phyloP scores from a whole-genome alignment of 2,888 invertebrate species.

The Drosophila cognata region DNA sequence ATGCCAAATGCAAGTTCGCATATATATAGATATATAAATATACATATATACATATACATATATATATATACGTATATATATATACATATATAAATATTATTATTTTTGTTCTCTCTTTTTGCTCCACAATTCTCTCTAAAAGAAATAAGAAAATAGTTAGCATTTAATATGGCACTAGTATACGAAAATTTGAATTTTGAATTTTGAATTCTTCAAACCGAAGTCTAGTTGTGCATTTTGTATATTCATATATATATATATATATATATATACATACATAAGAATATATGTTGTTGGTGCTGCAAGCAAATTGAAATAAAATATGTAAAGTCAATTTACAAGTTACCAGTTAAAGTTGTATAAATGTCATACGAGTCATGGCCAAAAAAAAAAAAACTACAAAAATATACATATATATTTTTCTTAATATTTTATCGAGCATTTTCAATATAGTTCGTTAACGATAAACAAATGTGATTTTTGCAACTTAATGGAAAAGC shows the following conservation, averaged over 20 bases:
- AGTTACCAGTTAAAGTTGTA: conserved; percentile 61
- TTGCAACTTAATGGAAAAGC: conserved; percentile 22
- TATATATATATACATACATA: conserved; percentile 22
- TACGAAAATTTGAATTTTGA: conserved; percentile 67
- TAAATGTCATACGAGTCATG: conserved; percentile 56
- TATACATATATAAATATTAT: conserved; percentile 4
- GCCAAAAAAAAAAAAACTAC: conserved; percentile 43
- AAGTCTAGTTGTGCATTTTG: conserved; percentile 77
- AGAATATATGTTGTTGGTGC: conserved; percentile 72
- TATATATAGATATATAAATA: conserved; percentile 22
- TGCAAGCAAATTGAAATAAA: conserved; percentile 69
- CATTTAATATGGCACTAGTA: conserved; percentile 58
- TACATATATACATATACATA: conserved; percentile 24
- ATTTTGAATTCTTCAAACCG: conserved; percentile 71
- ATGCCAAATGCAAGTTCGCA: conserved; percentile 68
- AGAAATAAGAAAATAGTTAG: conserved; percentile 53
- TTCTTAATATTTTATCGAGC: conserved; percentile 53
- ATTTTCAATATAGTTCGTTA: conserved; percentile 30
- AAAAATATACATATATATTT: conserved; percentile 45
- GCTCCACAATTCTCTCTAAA: conserved; percentile 56
- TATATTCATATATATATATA: conserved; percentile 55
- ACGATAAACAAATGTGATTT: conserved; percentile 31
- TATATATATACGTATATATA: conserved; percentile 20
- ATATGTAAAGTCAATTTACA: conserved; percentile 54
- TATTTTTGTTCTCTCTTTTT: conserved; percentile 37